Conservation (phyloP, 30 jellyfish, hydroid and myxozoan species). For the Mastigias papua region DNA sequence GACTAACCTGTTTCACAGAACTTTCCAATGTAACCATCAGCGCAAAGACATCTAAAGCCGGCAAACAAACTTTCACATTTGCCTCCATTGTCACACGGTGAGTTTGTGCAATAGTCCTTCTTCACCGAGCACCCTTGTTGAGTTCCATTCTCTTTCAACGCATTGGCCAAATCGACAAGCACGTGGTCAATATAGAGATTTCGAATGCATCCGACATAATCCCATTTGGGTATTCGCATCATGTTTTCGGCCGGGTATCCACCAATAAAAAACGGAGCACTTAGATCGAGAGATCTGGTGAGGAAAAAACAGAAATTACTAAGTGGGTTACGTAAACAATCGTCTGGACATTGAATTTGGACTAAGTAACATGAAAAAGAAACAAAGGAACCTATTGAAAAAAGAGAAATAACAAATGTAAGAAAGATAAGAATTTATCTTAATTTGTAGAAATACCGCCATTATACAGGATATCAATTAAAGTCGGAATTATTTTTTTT, state of each 20-base stretch:
- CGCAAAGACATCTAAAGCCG: constrained; percentile 81
- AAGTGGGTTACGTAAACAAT: neutral
- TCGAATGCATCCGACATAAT: constrained; percentile 93
- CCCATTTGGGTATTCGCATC: constrained; percentile 52
- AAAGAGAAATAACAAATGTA: too few species aligned
- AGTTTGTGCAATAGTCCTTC: constrained; percentile 56
- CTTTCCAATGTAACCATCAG: constrained; percentile 79
- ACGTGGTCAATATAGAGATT: constrained; percentile 80
- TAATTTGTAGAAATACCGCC: too few species aligned
- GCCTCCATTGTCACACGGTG: constrained; percentile 82
- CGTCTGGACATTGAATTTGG: neutral
- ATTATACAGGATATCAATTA: too few species aligned
- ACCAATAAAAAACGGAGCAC: constrained; percentile 93
- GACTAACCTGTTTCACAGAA: constrained; percentile 83
- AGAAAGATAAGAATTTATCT: too few species aligned
- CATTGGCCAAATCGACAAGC: constrained; percentile 70
- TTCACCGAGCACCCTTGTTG: constrained; percentile 70
- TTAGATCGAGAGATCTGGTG: constrained; percentile 89
- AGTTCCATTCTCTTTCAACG: constrained; percentile 52
- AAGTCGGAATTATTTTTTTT: too few species aligned
- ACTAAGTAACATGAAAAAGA: too few species aligned
- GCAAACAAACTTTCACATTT: constrained; percentile 63
- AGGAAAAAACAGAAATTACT: neutral
- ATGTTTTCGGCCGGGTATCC: constrained; percentile 76
- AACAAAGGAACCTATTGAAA: too few species aligned